Percentiles rank a stretch among this genome's conserved stretches.
These are phyloP conservation scores for Dolichomitus sp. DNA, from an alignment of 2,888 invertebrate genomes.

Conservation along the genomic window DNA sequence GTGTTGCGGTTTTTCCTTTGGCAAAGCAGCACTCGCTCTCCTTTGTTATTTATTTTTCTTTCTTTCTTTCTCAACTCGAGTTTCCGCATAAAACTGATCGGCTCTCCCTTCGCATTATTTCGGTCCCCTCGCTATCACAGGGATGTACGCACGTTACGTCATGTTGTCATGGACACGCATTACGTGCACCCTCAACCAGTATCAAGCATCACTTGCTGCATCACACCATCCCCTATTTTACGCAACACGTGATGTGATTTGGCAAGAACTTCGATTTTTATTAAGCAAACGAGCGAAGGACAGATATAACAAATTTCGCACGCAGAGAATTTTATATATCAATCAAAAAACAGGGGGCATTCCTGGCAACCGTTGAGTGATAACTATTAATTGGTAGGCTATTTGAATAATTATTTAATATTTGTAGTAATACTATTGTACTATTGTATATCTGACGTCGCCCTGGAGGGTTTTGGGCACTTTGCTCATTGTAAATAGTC, in stretches of 20 bases:
- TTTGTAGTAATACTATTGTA: too few species aligned
- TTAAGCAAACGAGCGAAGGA: not conserved
- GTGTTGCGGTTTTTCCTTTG: not conserved
- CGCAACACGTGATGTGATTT: not conserved
- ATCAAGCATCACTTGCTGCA: not conserved
- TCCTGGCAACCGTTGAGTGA: too few species aligned
- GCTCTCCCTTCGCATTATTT: not conserved
- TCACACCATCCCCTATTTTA: not conserved
- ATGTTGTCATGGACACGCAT: slow-evolving; percentile 23
- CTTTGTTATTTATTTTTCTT: not conserved
- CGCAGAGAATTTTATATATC: not conserved
- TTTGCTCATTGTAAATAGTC: too few species aligned
- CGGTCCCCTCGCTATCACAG: slow-evolving; percentile 8
- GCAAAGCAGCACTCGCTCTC: not conserved
- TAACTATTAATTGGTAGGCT: too few species aligned
- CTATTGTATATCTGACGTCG: too few species aligned
- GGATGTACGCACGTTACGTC: not conserved
- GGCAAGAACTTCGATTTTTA: not conserved
- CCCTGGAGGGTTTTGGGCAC: too few species aligned
- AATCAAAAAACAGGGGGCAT: too few species aligned
- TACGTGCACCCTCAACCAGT: not conserved
- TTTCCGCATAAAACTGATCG: not conserved
- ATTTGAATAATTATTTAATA: too few species aligned
- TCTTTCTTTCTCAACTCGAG: not conserved
- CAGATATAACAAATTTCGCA: not conserved